Evolutionary conservation across 2,113 vertebrate genomes (phyloP).

Genomic region (Brachypteracias leptosomus): DNA sequence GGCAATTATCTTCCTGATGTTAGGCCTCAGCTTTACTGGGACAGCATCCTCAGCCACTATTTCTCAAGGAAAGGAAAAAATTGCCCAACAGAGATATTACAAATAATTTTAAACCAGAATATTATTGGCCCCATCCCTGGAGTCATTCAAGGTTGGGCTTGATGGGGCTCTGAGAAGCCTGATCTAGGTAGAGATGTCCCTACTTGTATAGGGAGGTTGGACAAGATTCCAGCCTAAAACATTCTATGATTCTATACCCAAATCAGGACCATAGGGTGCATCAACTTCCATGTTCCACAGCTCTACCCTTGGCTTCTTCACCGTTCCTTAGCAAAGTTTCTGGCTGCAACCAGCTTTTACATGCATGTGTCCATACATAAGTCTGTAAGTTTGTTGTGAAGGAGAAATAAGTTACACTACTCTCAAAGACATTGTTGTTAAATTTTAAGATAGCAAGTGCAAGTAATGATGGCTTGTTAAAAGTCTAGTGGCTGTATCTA

Average conservation of each 20-base stretch:
- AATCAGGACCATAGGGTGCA: fast-evolving
- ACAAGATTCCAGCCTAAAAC: no score
- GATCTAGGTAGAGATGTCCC: no score
- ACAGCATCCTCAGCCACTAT: neutral
- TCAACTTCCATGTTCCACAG: neutral
- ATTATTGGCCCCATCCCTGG: no score
- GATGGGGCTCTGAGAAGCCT: no score
- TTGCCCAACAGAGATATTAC: neutral
- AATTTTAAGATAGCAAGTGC: neutral
- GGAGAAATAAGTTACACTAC: neutral
- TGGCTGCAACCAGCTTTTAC: neutral
- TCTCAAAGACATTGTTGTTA: neutral
- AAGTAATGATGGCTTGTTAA: slow-evolving; percentile 30
- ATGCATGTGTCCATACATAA: fast-evolving
- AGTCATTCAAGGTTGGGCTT: no score
- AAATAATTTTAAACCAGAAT: neutral
- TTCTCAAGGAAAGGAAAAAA: neutral
- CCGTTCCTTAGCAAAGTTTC: neutral
- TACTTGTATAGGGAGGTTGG: no score
- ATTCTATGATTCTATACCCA: no score
- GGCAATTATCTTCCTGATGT: neutral
- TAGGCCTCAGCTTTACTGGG: neutral
- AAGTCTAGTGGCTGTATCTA: slow-evolving; percentile 35
- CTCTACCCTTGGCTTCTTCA: neutral
- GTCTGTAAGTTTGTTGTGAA: neutral